These are phyloP conservation scores for Battus philenor DNA, from an alignment of 1,140 invertebrate genomes.

Conservation along the genomic window DNA sequence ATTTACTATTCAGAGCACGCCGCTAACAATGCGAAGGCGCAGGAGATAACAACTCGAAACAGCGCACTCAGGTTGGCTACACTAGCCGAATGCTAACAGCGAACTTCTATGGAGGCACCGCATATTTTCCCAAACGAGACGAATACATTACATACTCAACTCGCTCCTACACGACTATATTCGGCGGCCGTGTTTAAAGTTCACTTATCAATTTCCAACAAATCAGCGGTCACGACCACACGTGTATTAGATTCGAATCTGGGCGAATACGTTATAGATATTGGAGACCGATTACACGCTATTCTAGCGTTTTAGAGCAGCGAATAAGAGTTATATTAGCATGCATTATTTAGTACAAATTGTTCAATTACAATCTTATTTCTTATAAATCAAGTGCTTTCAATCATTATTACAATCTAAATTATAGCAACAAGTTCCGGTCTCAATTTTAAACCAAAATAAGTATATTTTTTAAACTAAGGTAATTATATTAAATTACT, in stretches of 20 bases:
- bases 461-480: too few species aligned
- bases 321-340: neutral
- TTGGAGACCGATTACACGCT: neutral
- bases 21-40: constrained; percentile 60
- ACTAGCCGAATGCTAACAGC: constrained; percentile 52
- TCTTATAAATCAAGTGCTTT: too few species aligned
- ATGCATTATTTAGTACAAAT: neutral
- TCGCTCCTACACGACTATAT: constrained; percentile 3
- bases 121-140: constrained; percentile 45
- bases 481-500: too few species aligned
- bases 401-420: too few species aligned
- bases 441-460: too few species aligned
- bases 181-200: constrained; percentile 43
- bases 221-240: constrained; percentile 58
- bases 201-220: constrained; percentile 50
- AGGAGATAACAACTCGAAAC: constrained; percentile 48
- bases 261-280: constrained; percentile 3
- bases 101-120: constrained; percentile 38
- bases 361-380: neutral
- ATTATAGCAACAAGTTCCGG: too few species aligned
- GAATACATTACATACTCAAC: constrained; percentile 6
- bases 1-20: constrained; percentile 67
- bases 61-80: constrained; percentile 36
- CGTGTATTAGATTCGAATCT: constrained; percentile 45
- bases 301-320: neutral